Percentiles rank a stretch among this genome's conserved stretches.
phyloP scores from a whole-genome alignment of 2,113 vertebrate species.

The Gobiocypris rarus region DNA sequence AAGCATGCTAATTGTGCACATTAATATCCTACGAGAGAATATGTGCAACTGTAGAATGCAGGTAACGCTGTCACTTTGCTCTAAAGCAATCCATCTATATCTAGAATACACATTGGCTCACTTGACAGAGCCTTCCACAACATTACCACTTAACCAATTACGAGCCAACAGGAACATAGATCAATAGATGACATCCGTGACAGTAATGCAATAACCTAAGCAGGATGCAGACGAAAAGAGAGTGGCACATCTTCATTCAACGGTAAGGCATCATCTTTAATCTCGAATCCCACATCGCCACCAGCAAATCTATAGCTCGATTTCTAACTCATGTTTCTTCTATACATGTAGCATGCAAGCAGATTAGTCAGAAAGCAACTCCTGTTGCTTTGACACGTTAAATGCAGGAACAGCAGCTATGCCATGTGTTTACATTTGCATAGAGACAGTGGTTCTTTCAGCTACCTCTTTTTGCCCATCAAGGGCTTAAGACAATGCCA shows the following conservation, averaged over 20 bases:
- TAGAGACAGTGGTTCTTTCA: conserved; percentile 50
- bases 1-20: conserved; percentile 1
- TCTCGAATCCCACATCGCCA: conserved; percentile 1
- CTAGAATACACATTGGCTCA: not conserved
- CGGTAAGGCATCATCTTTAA: not conserved
- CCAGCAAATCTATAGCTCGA: not conserved
- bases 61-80: not conserved
- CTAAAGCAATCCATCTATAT: conserved; percentile 25
- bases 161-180: conserved; percentile 14
- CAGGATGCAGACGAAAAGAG: conserved; percentile 12
- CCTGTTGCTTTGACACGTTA: conserved; percentile 22
- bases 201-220: conserved; percentile 41
- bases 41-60: not conserved
- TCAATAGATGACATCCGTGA: conserved; percentile 41
- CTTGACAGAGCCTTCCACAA: conserved; percentile 39
- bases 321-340: conserved; percentile 1
- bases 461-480: conserved; percentile 18
- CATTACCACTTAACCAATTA: conserved; percentile 45
- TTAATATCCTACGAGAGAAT: not conserved
- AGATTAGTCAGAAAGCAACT: not conserved
- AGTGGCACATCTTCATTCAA: conserved; percentile 24
- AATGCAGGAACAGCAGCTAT: not conserved
- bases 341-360: not conserved
- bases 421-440: conserved; percentile 37
- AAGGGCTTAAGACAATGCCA: conserved; percentile 32